Evolutionary conservation across 37 sponge, comb jelly and placozoan genomes (phyloP).

Genomic region (Hexactinellida sp.): DNA sequence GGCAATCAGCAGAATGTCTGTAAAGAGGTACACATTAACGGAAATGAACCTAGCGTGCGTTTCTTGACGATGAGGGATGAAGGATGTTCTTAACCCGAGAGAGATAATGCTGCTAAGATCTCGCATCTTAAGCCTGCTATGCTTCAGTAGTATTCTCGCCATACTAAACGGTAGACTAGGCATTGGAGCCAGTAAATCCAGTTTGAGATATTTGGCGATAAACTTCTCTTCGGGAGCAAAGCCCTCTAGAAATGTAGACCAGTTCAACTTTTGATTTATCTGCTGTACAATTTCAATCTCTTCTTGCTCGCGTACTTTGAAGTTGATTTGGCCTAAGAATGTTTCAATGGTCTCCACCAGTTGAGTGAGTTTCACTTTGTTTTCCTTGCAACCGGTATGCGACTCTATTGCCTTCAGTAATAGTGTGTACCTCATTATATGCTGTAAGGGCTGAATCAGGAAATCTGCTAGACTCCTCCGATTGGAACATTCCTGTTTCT

Average conservation of each 20-base stretch:
- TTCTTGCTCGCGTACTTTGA: neutral
- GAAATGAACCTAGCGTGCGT: neutral
- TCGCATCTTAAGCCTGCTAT: neutral
- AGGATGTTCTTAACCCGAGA: neutral
- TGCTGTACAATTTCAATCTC: neutral
- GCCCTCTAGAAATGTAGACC: neutral
- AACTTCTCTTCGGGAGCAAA: neutral
- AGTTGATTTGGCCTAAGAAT: neutral
- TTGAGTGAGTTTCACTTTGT: neutral
- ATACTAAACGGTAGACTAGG: neutral
- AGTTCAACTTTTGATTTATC: neutral
- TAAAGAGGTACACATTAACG: neutral
- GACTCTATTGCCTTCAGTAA: neutral
- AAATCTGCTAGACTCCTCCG: neutral
- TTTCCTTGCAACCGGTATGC: neutral
- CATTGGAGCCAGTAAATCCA: neutral
- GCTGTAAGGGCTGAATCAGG: neutral
- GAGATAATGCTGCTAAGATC: neutral
- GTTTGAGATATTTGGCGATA: neutral
- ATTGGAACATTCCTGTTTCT: neutral
- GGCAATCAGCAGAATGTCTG: neutral
- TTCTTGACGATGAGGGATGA: neutral
- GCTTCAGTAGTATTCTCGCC: neutral
- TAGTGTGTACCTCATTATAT: conserved; percentile 9
- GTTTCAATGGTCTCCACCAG: neutral